phyloP scores from a whole-genome alignment of 2,113 vertebrate species.

The Cygnus buccinator region DNA sequence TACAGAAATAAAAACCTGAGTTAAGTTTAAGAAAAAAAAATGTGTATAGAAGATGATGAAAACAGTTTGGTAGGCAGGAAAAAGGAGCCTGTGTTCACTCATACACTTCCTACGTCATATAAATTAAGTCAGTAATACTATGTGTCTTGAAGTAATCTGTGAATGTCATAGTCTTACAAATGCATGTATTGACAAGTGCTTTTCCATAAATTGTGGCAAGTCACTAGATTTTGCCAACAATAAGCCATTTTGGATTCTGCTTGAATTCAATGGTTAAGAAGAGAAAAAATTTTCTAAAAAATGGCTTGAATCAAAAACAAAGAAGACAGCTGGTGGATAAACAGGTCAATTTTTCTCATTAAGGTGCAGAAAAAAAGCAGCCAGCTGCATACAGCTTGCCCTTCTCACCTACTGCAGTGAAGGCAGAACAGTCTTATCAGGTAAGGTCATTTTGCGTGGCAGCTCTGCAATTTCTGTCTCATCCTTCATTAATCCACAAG shows the following conservation, averaged over 20 bases:
- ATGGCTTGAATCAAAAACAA: slow-evolving; percentile 44
- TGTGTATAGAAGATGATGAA: neutral
- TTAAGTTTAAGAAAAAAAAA: neutral
- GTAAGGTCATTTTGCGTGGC: slow-evolving; percentile 55
- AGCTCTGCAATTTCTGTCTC: slow-evolving; percentile 50
- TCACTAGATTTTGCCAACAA: neutral
- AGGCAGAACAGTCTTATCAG: slow-evolving; percentile 61
- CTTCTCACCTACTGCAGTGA: slow-evolving; percentile 65
- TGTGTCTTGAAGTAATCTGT: neutral
- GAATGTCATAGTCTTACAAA: neutral
- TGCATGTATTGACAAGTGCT: neutral
- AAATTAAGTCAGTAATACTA: neutral
- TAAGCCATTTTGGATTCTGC: neutral
- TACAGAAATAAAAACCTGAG: neutral
- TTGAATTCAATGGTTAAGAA: neutral
- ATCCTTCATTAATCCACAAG: slow-evolving; percentile 71
- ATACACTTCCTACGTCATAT: neutral
- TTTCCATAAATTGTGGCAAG: neutral
- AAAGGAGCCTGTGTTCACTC: neutral
- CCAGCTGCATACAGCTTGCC: neutral
- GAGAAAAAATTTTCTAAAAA: slow-evolving; percentile 47
- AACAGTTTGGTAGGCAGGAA: neutral
- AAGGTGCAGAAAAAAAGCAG: slow-evolving; percentile 35
- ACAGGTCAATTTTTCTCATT: slow-evolving; percentile 77
- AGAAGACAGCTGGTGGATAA: slow-evolving; percentile 61